Conservation (phyloP, 53 echinoderm and acorn worm species). For the Holothuria scabra region DNA sequence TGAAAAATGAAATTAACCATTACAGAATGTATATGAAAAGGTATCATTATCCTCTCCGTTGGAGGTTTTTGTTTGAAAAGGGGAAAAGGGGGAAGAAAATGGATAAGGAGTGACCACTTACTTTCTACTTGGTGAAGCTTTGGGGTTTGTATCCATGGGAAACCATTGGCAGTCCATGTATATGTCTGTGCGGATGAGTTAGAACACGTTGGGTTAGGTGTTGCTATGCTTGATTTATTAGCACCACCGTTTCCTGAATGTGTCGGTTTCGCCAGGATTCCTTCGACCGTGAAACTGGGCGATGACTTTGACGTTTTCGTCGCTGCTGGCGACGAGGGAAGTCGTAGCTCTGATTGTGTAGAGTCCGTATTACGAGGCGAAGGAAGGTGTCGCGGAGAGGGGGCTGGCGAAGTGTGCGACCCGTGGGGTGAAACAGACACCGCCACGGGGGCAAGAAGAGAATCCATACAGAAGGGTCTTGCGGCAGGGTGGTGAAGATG, state of each 20-base stretch:
- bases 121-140: constrained; percentile 67
- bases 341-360: neutral
- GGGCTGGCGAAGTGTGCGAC: constrained; percentile 45
- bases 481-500: constrained; percentile 1
- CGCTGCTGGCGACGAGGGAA: constrained; percentile 8
- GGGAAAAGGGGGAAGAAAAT: no score
- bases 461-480: constrained; percentile 10
- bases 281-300: constrained; percentile 53
- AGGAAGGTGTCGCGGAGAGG: constrained; percentile 73
- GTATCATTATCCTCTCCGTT: no score
- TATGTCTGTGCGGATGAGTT: constrained; percentile 76
- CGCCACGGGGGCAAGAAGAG: constrained; percentile 11
- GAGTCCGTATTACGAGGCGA: constrained; percentile 43
- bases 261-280: constrained; percentile 47
- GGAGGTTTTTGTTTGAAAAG: no score
- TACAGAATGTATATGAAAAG: no score
- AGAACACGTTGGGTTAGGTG: neutral
- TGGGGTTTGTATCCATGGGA: constrained; percentile 91
- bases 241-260: constrained; percentile 15
- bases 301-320: constrained; percentile 54
- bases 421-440: constrained; percentile 26
- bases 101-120: constrained; percentile 12
- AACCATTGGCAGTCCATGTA: constrained; percentile 88
- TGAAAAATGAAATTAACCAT: no score
- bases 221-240: constrained; percentile 1